Evolutionary conservation across 2,113 vertebrate genomes (phyloP), one percentile per base, ranked within the genome.

Genomic region (Campylomormyrus numenius): DNA sequence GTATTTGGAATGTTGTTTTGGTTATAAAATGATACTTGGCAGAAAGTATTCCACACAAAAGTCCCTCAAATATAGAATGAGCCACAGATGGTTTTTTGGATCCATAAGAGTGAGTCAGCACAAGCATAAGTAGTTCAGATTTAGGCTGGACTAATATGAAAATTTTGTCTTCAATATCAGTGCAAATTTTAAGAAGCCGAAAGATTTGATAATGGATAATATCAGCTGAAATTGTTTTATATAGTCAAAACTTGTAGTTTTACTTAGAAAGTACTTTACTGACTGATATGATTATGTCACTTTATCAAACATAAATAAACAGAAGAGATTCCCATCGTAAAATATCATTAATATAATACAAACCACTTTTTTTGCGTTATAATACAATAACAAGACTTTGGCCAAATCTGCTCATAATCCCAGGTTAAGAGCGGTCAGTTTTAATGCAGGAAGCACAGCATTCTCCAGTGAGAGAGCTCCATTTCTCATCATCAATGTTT

Each of bases 401-500:
- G n/a, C n/a, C n/a, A 66, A 66, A 66, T 66, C 9, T 27, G 62
- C 9, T 66, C n/a, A 1, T 11, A 31, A 31, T 70, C 62, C 62
- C n/a, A 70, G 62, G 62, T 70, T 27, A 70, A 70, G 62, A 70
- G 62, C 10, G 10, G 27, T 70, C 62, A 70, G n/a, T 27, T 70
- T 70, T 70, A 70, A 31, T 31, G 62, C 10, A 13, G 62, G 62
- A 70, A 70, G n/a, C 62, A 70, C 10, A 5, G 10, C 27, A 39
- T 80, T 80, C 74, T 80, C 74, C 5, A 42, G 35, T 42, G 74
- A 80, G 74, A 19, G 74, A 19, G 74, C 35, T 80, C 35, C 35
- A 39, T 80, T 80, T 80, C 74, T 80, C 74, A 80, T 80, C 74
- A 80, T 80, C 6, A 80, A 80, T 80, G 74, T 80, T 80, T 80